phyloP scores from a whole-genome alignment of 2,888 invertebrate genomes.

The Lagria hirta region DNA sequence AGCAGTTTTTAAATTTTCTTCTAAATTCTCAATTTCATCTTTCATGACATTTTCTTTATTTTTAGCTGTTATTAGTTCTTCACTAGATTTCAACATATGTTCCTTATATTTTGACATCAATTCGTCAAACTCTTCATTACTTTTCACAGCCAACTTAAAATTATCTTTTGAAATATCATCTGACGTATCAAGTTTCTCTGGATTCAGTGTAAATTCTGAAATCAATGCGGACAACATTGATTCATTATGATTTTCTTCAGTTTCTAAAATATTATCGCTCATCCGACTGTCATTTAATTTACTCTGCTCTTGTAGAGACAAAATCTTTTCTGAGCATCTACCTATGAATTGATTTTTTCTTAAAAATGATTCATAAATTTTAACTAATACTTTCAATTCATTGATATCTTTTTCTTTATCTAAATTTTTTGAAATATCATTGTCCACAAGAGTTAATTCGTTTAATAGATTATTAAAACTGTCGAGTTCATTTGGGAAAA shows the following conservation, averaged over 20 bases:
- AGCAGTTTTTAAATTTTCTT: too few species aligned
- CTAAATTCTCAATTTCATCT: too few species aligned
- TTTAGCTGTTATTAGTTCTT: too few species aligned
- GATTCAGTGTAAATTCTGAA: too few species aligned
- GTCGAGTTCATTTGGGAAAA: constrained; percentile 1
- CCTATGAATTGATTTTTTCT: too few species aligned
- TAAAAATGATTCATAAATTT: constrained; percentile 3
- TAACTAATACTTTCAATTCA: constrained; percentile 3
- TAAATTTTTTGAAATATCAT: constrained; percentile 1
- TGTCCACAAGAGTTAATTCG: constrained; percentile 3
- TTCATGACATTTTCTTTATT: too few species aligned
- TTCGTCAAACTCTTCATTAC: too few species aligned
- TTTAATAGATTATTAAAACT: constrained; percentile 8
- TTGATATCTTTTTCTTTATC: constrained; percentile 1
- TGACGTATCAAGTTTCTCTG: background rate
- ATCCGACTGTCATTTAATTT: background rate
- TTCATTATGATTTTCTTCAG: background rate
- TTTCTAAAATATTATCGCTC: background rate
- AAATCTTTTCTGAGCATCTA: too few species aligned
- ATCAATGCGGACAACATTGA: background rate
- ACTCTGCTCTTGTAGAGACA: background rate
- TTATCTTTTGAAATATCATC: too few species aligned
- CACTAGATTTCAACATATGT: too few species aligned
- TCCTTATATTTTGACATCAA: too few species aligned
- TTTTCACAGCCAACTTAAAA: too few species aligned